Conservation (phyloP, 2,113 vertebrate genomes). For the Podiceps cristatus region DNA sequence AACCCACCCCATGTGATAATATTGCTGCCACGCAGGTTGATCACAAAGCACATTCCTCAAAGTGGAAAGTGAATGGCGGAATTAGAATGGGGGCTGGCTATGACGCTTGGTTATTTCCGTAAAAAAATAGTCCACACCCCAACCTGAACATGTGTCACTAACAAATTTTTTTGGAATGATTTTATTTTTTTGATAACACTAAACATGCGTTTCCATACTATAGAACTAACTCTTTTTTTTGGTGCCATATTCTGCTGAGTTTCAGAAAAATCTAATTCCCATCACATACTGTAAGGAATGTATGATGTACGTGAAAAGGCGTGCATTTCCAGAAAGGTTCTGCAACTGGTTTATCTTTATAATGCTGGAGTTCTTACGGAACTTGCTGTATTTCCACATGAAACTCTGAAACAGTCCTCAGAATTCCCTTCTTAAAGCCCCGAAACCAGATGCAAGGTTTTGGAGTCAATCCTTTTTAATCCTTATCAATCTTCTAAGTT, state of each 20-base stretch:
- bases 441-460: background rate
- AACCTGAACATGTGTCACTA: background rate
- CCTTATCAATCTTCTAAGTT: background rate
- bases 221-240: background rate
- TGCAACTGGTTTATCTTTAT: background rate
- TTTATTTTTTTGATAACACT: background rate
- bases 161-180: rapidly evolving
- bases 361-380: background rate
- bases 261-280: background rate
- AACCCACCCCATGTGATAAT: rapidly evolving
- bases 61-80: background rate
- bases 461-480: background rate
- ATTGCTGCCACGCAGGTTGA: background rate
- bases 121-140: background rate
- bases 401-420: background rate
- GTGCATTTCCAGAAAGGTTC: background rate
- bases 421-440: background rate
- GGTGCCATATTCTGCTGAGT: background rate
- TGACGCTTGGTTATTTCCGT: background rate
- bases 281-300: background rate
- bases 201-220: background rate
- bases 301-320: background rate
- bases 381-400: background rate
- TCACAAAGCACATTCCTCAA: background rate
- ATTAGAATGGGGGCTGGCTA: background rate